Evolutionary conservation across 2,888 invertebrate genomes (phyloP), one percentile per base, ranked within the genome.

Genomic region (Clistopyga incitator): DNA sequence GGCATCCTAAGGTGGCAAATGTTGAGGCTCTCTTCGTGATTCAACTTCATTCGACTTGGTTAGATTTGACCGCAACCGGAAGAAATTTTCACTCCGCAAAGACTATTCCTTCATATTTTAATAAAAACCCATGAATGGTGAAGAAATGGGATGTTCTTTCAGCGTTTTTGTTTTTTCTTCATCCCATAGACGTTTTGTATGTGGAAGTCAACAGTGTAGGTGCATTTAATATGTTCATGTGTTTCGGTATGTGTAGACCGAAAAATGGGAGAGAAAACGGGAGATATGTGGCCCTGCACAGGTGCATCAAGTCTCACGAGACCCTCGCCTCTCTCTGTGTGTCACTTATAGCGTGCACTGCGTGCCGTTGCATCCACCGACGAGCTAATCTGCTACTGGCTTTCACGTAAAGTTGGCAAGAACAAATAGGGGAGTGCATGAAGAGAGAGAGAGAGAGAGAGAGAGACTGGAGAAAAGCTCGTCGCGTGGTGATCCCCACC

Each of bases 361-460:
- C 83, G 83, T 81, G 83, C 83, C 75, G 65, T 78, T 82, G 83
- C 78, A 85, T 81, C 59, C 65, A 80, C 65, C 59, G 47, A 47
- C 75, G 75, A 78, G 75, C 71, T 80, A 85, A 82, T 83, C 76
- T 78, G 71, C 70, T 50, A 75, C 70, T 50, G 42, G 64, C 70
- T 72, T 68, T 68, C 71, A 56, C 64, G 54, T 52, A 65, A 56
- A 47, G 29, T 75, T 67, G 42, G 80, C 45, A 52, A 20, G 52
- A 71, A 52, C 52, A 61, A 61, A 78, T 64, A 56, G 52, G 2
- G 71, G 38, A 23, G 34, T 45, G 42, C 20, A 71, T 13, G 18
- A 3, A n/a, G 68, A 4, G 0, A 38, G n/a, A n/a, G n/a, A n/a
- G n/a, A n/a, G n/a, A n/a, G n/a, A n/a, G n/a, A n/a, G n/a, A n/a